Conservation (phyloP, 2,113 vertebrate genomes). For the Empidonax alnorum region DNA sequence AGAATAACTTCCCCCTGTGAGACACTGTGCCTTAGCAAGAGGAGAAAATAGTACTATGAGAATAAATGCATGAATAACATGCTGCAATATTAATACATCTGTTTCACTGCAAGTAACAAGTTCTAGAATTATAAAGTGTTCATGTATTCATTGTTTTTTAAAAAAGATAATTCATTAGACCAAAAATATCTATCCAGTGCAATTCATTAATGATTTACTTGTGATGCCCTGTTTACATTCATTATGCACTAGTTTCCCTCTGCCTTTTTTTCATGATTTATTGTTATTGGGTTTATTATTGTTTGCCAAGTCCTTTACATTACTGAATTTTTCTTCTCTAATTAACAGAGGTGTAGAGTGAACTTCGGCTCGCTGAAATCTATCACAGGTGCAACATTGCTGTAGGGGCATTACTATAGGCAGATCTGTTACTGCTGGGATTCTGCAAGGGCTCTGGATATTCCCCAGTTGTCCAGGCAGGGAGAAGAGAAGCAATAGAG, state of each 20-base stretch:
- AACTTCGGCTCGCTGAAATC: background rate
- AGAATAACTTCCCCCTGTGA: background rate
- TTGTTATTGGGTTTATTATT: background rate
- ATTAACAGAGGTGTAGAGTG: background rate
- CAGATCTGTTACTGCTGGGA: background rate
- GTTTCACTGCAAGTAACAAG: background rate
- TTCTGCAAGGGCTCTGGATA: rapidly evolving
- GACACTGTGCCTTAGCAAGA: background rate
- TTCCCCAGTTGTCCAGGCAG: rapidly evolving
- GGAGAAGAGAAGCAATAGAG: background rate
- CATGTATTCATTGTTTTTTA: background rate
- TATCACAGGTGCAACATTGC: background rate
- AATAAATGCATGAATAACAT: background rate
- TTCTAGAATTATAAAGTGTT: background rate
- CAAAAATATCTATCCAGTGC: background rate
- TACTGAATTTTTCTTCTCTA: background rate
- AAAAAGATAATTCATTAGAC: background rate
- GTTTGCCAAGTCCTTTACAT: background rate
- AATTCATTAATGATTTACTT: background rate
- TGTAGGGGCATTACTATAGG: background rate
- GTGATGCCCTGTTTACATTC: background rate
- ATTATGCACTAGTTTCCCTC: background rate
- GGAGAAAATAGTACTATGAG: background rate
- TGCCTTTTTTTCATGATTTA: background rate
- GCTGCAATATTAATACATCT: background rate